Base-by-base conservation (phyloP, 2,797 vertebrate species). In the Ambastaia sidthimunki region DNA sequence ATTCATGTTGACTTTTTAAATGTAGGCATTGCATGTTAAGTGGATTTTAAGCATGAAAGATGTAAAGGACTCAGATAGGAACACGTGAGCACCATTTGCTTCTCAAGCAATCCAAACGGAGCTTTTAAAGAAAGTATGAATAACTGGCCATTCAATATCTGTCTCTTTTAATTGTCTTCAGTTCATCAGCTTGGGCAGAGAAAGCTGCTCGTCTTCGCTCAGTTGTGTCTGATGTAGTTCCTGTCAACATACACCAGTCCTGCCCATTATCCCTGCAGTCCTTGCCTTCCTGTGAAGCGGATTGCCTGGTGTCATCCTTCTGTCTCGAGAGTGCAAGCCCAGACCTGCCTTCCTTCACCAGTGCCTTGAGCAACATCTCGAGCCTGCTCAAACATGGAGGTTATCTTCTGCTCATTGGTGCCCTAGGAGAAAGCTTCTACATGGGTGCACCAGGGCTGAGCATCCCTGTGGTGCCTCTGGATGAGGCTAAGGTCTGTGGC, bases 251-350 rank as follows among this genome's bases (percentile, higher is more conserved):
- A 23, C 96, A 97, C 89, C 91, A 84, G 2, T 80, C 93, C 12
- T 89, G 90, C 76, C 97, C 97, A 0, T 79, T 98, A 86, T 91
- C 93, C 0, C 72, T 85, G 0, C 90, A 85, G 0, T 85, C 85
- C 7, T 84, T 91, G 44, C 91, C 91, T 0, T 41, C 86, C 12
- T 87, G 89, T 0, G 91, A 92, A 2, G 95, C 94, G 0, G 96
- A 98, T 18, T 96, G 96, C n/a, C 91, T 98, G 60, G 91, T 98
- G 84, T 98, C 97, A 3, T 89, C 94, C 78, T 98, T 98, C 92
- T 99, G 97, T 86, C 88, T 99, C 85, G 97, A 99, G 86, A 96
- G 96, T 0, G 96, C 94, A 76, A 98, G 97, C 88, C 95, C 96
- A 0, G 93, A 97, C 87, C 78, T 93, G 0, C 76, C 87, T 4